A percentile compares a stretch with the other conserved stretches of the same genome.
These are phyloP conservation scores for Antennarius maculatus DNA, from an alignment of 2,797 vertebrate genomes.

Conservation along the genomic window DNA sequence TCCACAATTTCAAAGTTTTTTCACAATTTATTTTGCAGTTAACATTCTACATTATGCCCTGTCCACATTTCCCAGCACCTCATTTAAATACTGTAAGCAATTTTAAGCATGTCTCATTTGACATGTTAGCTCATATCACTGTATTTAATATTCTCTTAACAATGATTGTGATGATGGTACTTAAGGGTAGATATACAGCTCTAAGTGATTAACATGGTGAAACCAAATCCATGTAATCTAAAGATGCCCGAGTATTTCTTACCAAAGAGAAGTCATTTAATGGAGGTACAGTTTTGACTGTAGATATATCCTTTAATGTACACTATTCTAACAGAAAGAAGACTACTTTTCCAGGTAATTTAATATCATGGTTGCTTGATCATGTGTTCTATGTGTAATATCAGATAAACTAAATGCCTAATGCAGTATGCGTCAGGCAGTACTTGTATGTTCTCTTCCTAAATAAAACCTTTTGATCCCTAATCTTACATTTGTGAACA, in stretches of 20 bases:
- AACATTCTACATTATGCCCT: neutral
- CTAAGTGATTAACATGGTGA: neutral
- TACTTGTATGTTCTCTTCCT: neutral
- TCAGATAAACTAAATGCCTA: neutral
- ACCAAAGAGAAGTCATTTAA: neutral
- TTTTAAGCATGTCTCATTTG: neutral
- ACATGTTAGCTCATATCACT: neutral
- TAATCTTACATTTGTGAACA: neutral
- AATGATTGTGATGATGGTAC: neutral
- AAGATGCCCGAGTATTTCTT: neutral
- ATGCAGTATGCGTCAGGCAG: neutral
- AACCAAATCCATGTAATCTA: neutral
- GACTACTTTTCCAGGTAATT: neutral
- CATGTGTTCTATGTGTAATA: neutral
- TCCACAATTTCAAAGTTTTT: neutral
- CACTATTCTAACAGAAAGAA: neutral
- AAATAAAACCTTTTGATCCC: neutral
- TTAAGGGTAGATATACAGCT: neutral
- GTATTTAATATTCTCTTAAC: neutral
- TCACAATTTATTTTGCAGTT: neutral
- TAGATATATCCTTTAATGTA: too few species aligned
- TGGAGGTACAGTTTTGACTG: too few species aligned
- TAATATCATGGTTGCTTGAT: neutral
- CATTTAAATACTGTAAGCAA: neutral
- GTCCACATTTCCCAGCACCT: neutral